A percentile compares a stretch with the other conserved stretches of the same genome.
These are phyloP conservation scores for Muntiacus reevesi DNA, from an alignment of 2,113 vertebrate species.

Conservation along the genomic window DNA sequence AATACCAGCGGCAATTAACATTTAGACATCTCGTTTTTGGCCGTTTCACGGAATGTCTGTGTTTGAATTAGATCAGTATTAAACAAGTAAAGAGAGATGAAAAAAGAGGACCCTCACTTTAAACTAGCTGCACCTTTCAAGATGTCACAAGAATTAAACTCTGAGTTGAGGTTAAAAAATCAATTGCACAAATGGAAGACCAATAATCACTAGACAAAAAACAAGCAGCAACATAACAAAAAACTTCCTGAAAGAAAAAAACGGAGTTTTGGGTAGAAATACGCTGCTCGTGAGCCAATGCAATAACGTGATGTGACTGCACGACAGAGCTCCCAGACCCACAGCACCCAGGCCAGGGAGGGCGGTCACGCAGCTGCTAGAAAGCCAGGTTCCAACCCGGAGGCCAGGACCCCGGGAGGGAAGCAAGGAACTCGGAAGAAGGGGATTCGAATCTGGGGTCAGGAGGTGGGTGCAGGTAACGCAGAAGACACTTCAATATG, in stretches of 20 bases:
- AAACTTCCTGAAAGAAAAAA: background rate
- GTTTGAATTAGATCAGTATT: slow-evolving; percentile 39
- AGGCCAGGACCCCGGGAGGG: background rate
- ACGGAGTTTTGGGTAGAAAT: background rate
- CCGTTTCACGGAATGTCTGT: slow-evolving; percentile 39
- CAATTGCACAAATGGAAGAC: background rate
- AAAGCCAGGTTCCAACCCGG: background rate
- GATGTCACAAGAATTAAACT: background rate
- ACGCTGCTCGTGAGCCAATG: rapidly evolving
- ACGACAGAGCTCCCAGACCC: background rate
- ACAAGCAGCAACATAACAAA: background rate
- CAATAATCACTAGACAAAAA: background rate
- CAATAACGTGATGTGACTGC: rapidly evolving
- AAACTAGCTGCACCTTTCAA: background rate
- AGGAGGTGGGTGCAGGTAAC: background rate
- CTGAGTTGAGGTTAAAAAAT: background rate
- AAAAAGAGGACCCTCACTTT: background rate
- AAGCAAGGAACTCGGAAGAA: background rate
- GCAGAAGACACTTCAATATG: background rate
- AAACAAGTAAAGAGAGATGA: background rate
- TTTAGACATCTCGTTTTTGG: slow-evolving; percentile 55
- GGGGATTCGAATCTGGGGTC: background rate
- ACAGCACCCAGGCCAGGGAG: background rate
- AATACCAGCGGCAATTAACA: slow-evolving; percentile 57
- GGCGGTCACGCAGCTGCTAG: background rate